These are phyloP conservation scores for Narcine bancroftii DNA, from an alignment of 2,113 vertebrate genomes.

Conservation along the genomic window DNA sequence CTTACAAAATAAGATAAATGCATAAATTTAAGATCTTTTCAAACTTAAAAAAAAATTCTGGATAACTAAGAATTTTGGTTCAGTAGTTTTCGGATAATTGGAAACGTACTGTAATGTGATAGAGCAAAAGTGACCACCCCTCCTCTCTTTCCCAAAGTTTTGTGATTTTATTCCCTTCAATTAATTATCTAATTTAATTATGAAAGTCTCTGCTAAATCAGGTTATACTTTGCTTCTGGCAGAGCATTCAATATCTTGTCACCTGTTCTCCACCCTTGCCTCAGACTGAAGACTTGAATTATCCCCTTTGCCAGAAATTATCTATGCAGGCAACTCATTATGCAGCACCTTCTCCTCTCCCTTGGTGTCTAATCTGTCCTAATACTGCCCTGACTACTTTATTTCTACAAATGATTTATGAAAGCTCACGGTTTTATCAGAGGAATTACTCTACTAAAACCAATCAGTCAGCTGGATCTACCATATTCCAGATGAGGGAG, in stretches of 20 bases:
- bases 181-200: neutral
- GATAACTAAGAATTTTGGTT: too few relatives aligned
- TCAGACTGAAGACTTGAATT: too few relatives aligned
- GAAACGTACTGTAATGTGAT: too few relatives aligned
- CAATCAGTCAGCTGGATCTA: neutral
- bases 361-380: neutral
- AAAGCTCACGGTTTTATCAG: neutral
- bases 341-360: neutral
- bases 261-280: too few relatives aligned
- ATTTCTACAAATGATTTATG: too few relatives aligned
- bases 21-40: too few relatives aligned
- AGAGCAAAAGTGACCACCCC: neutral
- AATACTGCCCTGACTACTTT: neutral
- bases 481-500: neutral
- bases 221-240: neutral
- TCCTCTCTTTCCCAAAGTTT: neutral
- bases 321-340: too few relatives aligned
- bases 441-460: neutral
- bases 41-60: too few relatives aligned
- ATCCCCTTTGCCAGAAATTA: too few relatives aligned
- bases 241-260: too few relatives aligned
- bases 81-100: too few relatives aligned
- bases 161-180: neutral
- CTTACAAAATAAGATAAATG: too few relatives aligned
- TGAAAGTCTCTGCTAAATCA: neutral